Evolutionary conservation across 53 echinoderm and acorn worm species (phyloP).

Genomic region (Paelopatides confundens): DNA sequence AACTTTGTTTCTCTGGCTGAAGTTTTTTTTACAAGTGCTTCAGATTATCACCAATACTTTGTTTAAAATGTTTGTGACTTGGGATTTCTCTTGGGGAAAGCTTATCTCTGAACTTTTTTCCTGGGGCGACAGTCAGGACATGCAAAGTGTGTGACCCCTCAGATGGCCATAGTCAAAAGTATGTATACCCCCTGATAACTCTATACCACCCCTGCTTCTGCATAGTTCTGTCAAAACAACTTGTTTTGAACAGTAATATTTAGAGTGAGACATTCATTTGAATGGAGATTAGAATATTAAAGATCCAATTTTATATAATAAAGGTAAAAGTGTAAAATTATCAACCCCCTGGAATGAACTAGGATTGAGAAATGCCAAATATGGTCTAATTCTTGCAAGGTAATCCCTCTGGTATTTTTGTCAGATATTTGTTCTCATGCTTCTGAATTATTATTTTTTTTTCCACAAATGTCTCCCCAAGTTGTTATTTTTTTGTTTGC

Average conservation of each 20-base stretch:
- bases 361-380: conserved; percentile 6
- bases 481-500: background rate
- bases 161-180: background rate
- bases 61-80: conserved; percentile 13
- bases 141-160: conserved; percentile 24
- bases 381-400: conserved; percentile 9
- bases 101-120: background rate
- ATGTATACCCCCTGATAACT: background rate
- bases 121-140: background rate
- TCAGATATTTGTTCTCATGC: background rate
- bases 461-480: background rate
- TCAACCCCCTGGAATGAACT: conserved; percentile 30
- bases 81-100: conserved; percentile 4
- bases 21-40: background rate
- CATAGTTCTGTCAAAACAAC: conserved; percentile 16
- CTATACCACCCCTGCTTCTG: background rate
- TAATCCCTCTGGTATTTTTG: background rate
- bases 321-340: conserved; percentile 8
- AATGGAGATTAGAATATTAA: background rate
- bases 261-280: background rate
- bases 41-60: background rate
- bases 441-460: background rate
- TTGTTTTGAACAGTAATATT: conserved; percentile 22
- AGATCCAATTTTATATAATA: conserved; percentile 19
- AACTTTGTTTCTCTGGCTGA: background rate